Conservation (phyloP, 1,140 invertebrate genomes). For the Arion vulgaris region DNA sequence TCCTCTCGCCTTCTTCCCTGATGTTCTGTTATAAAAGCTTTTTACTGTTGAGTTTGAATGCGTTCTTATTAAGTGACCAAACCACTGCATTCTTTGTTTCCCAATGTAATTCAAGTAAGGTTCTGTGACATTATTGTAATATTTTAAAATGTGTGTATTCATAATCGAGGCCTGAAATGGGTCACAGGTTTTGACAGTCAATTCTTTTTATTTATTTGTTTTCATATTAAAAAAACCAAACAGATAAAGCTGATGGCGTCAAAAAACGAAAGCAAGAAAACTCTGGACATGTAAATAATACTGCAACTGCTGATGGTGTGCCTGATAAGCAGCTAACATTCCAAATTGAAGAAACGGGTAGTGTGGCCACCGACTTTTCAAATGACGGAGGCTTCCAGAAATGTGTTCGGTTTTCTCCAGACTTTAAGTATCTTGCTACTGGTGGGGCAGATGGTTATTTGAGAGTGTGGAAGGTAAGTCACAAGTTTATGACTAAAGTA, state of each 20-base stretch:
- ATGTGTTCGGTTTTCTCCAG: constrained; percentile 85
- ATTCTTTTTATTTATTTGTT: too few relatives aligned
- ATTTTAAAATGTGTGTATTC: too few relatives aligned
- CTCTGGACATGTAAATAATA: constrained; percentile 2
- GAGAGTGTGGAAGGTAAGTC: constrained; percentile 83
- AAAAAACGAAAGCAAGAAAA: constrained; percentile 54
- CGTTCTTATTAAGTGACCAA: too few relatives aligned
- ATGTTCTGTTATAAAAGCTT: too few relatives aligned
- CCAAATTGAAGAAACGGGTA: constrained; percentile 70
- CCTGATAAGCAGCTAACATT: constrained; percentile 69
- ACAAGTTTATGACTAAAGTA: not conserved
- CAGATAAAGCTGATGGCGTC: constrained; percentile 33
- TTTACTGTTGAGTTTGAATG: too few relatives aligned
- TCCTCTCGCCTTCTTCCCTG: too few relatives aligned
- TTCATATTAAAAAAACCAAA: too few relatives aligned
- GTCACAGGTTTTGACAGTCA: too few relatives aligned
- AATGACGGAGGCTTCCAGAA: constrained; percentile 86
- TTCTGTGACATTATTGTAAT: too few relatives aligned
- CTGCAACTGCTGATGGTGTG: constrained; percentile 37
- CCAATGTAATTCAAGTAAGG: too few relatives aligned
- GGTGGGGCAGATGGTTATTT: constrained; percentile 91
- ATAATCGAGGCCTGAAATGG: too few relatives aligned
- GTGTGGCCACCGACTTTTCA: constrained; percentile 74
- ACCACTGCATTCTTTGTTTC: too few relatives aligned
- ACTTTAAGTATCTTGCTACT: constrained; percentile 86